These are phyloP conservation scores for Caracal caracal DNA, from an alignment of 2,113 vertebrate species.

Conservation along the genomic window DNA sequence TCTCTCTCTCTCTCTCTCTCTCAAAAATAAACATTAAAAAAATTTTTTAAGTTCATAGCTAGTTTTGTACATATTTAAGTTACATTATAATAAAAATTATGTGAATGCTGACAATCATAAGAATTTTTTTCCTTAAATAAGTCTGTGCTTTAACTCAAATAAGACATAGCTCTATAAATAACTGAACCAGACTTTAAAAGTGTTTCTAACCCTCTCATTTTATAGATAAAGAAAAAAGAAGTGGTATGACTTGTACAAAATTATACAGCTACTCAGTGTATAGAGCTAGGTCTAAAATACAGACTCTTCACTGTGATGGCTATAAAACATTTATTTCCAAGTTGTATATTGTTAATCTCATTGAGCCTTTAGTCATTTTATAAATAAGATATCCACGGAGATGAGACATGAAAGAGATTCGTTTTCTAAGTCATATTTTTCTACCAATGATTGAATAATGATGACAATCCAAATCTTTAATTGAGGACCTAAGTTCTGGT, in stretches of 20 bases:
- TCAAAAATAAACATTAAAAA: too few species aligned
- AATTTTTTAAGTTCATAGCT: not conserved
- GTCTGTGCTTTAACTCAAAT: not conserved
- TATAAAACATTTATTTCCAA: slow-evolving; percentile 10
- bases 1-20: too few species aligned
- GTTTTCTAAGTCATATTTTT: slow-evolving; percentile 17
- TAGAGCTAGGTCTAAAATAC: not conserved
- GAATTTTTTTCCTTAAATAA: not conserved
- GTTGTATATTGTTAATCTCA: not conserved
- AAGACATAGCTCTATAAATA: not conserved
- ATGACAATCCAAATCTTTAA: not conserved
- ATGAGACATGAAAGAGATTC: not conserved
- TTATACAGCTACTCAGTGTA: not conserved
- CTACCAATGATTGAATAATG: not conserved
- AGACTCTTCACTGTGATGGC: not conserved
- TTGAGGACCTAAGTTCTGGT: not conserved
- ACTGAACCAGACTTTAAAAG: not conserved
- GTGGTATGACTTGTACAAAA: not conserved
- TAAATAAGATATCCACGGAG: not conserved
- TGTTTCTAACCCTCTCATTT: not conserved
- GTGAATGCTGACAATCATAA: not conserved
- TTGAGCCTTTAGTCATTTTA: not conserved
- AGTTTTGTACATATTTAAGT: not conserved
- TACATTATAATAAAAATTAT: slow-evolving; percentile 29
- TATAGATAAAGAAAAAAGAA: slow-evolving; percentile 11